phyloP scores from a whole-genome alignment of 92 coral and sea anemone species.

The Blastomussa wellsi region DNA sequence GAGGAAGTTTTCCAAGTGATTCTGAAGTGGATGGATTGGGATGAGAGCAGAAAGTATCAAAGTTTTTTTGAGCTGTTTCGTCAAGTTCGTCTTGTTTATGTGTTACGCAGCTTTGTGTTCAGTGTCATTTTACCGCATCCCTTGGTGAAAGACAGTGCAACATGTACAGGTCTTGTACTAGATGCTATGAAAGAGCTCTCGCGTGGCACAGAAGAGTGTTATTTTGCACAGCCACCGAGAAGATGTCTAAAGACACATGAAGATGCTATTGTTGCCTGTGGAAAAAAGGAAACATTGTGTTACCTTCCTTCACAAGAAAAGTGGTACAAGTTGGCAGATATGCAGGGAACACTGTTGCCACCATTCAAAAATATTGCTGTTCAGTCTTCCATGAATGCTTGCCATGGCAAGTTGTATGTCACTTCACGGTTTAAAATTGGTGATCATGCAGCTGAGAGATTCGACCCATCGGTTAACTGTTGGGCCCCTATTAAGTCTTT shows the following conservation, averaged over 20 bases:
- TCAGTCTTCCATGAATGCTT: not conserved
- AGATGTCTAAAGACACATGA: not conserved
- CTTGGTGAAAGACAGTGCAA: not conserved
- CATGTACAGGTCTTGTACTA: not conserved
- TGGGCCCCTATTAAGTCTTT: not conserved
- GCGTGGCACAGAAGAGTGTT: not conserved
- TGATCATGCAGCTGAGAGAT: not conserved
- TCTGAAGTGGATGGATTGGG: not conserved
- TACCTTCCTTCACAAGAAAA: not conserved
- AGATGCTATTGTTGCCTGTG: not conserved
- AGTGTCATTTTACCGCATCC: not conserved
- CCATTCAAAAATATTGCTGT: too few species aligned
- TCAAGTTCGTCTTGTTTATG: not conserved
- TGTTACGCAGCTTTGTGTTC: not conserved
- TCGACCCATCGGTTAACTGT: not conserved
- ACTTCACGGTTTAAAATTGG: not conserved
- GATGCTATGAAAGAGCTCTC: not conserved
- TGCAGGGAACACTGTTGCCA: too few species aligned
- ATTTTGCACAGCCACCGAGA: conserved; percentile 7
- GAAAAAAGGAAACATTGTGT: not conserved
- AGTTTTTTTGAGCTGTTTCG: not conserved
- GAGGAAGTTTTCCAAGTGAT: conserved; percentile 19
- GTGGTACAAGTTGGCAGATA: not conserved
- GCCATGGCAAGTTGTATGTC: not conserved
- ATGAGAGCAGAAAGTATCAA: not conserved